Evolutionary conservation across 1,140 invertebrate species (phyloP), one percentile per base, ranked within the genome.

Genomic region (Rhynchophorus ferrugineus): DNA sequence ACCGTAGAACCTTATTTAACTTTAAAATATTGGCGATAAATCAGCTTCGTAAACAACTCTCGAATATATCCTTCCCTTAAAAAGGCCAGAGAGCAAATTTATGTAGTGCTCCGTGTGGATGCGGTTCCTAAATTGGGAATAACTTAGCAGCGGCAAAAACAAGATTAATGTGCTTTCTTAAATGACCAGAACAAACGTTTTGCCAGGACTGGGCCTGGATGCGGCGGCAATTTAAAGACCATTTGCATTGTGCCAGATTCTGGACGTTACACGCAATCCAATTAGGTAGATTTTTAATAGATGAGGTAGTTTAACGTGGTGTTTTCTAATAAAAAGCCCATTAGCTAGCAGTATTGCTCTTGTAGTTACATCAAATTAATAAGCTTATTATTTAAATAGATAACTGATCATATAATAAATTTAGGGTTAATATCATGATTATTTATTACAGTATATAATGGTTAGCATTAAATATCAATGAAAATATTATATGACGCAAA

Each of bases 21-120:
- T 49, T 34, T 49, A 49, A 49, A 49, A 49, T 49, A 49, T 49
- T 49, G 24, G 36, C 48, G 34, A 49, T 49, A 49, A 49, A 49
- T 49, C 48, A 29, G 48, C n/a, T 34, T n/a, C 37, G 36, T 34
- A 49, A 49, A 49, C 48, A 49, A 49, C 9, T 22, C 14, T 16
- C 14, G 41, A 37, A 49, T 49, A 24, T 49, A 49, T 49, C 39
- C 2, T 2, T 29, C n/a, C n/a, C 3, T 42, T 41, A 49, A 49
- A 49, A 49, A 13, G 14, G 16, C 37, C 48, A 11, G 34, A 8
- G 22, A 34, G 13, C 36, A 42, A 49, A 49, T 49, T 49, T 49
- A 49, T 49, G 48, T 49, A 37, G 19, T 42, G 6, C 18, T 49
- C 42, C 48, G 48, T 49, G 48, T 49, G 34, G 22, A 37, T 42